Base-by-base conservation (phyloP, 2,888 invertebrate species). In the Timema podura region DNA sequence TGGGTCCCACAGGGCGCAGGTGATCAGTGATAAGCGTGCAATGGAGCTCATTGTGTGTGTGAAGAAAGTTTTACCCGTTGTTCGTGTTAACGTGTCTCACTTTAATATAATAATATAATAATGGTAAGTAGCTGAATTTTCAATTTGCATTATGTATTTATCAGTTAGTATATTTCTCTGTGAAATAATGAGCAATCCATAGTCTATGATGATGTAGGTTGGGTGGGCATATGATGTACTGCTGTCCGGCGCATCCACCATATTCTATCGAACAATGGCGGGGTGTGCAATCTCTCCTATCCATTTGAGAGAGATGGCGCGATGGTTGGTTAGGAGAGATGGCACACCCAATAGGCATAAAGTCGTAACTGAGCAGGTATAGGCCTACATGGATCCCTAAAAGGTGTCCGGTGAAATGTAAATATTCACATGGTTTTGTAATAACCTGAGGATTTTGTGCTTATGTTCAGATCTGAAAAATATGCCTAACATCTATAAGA, bases 121-220 rank as follows among this genome's bases (percentile, higher is more conserved):
- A 7, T 11, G 57, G 57, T 57, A 57, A 57, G 57, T 6, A 57
- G 8, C 57, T 57, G 57, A 57, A 57, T 57, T 57, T 57, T 57
- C 57, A 8, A 11, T 57, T n/a, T 16, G 16, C 57, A 11, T 49
- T 11, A 8, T 57, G 6, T 57, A 8, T 57, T 11, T 57, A 15
- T 15, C 6, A 57, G 16, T 57, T 57, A 8, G 57, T 13, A 57
- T 9, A 57, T 57, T 15, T 57, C 7, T 6, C 7, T 15, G 57
- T 11, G 13, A 15, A 11, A 16, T 57, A 57, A 57, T 15, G 57
- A 8, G 16, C n/a, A 57, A 9, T 57, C n/a, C 6, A 6, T 9
- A 8, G 13, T 57, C 6, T 57, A 13, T 11, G 57, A 57, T 11
- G n/a, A 57, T 7, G 7, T 8, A 57, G 57, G 57, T 6, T 57